Conservation (phyloP, 2,797 vertebrate genomes). For the Gadopsis bispinosus region DNA sequence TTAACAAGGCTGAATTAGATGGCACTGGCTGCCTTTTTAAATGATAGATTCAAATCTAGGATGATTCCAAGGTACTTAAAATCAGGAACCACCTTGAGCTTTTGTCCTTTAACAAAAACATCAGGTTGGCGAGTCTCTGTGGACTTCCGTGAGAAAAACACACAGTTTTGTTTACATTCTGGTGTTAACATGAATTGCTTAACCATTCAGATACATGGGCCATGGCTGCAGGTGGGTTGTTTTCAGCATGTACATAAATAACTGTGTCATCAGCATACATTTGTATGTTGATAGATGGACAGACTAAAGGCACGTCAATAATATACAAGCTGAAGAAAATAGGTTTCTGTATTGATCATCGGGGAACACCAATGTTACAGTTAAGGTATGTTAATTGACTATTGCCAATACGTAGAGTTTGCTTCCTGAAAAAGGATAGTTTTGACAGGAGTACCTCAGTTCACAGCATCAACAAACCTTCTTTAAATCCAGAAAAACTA, state of each 20-base stretch:
- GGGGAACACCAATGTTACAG: neutral
- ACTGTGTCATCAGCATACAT: slow-evolving; percentile 11
- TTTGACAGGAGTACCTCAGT: no score
- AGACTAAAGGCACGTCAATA: neutral
- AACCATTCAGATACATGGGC: neutral
- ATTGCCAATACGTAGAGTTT: neutral
- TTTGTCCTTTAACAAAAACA: neutral
- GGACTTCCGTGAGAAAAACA: neutral
- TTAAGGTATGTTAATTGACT: neutral
- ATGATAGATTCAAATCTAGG: neutral
- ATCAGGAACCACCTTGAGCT: neutral
- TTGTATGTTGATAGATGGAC: neutral
- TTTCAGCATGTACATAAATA: neutral
- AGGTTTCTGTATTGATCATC: neutral
- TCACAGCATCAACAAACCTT: no score
- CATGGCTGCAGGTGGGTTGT: neutral
- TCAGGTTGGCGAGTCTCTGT: neutral
- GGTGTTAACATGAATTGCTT: neutral
- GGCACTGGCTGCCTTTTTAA: neutral
- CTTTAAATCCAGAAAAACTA: neutral
- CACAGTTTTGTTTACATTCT: neutral
- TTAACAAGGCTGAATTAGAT: no score
- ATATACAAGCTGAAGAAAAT: neutral
- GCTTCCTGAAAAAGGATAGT: no score
- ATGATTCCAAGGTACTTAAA: neutral